Percentiles rank a stretch among this genome's conserved stretches.
Evolutionary conservation across 2,888 invertebrate genomes (phyloP).

Genomic region (Latrodectus hesperus): DNA sequence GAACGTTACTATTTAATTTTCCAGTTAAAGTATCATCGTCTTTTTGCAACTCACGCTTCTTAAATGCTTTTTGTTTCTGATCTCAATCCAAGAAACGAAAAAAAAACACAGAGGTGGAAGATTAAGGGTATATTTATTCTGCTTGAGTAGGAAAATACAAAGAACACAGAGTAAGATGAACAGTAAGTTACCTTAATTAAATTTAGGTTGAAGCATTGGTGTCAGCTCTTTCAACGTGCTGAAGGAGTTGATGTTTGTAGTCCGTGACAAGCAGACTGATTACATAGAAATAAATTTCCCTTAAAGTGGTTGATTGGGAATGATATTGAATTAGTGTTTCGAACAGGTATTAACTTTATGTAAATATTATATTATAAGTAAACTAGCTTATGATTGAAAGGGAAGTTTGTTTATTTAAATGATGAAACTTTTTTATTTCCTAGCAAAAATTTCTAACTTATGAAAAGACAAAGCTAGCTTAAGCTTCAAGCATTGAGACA

Average conservation of each 20-base stretch:
- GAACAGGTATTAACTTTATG: neutral
- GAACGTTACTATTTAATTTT: no score
- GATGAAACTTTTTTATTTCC: neutral
- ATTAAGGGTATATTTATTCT: constrained; percentile 38
- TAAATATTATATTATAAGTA: neutral
- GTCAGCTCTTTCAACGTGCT: constrained; percentile 42
- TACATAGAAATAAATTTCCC: neutral
- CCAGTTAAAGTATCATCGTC: no score
- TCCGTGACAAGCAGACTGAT: constrained; percentile 34
- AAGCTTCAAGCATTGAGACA: no score
- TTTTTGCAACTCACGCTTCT: no score
- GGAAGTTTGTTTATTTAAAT: neutral
- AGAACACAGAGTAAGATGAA: constrained; percentile 18
- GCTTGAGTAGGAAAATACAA: constrained; percentile 12
- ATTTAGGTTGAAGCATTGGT: constrained; percentile 44
- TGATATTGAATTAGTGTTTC: neutral
- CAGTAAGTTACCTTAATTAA: constrained; percentile 50
- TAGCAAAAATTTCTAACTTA: neutral
- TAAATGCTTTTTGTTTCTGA: no score
- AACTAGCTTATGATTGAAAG: no score
- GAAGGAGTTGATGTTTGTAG: constrained; percentile 47
- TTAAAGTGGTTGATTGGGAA: neutral
- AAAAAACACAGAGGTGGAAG: neutral
- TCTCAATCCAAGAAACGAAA: neutral
- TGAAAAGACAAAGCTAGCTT: neutral